A percentile compares a stretch with the other conserved stretches of the same genome.
These are phyloP conservation scores for Cyprinodon variegatus DNA, from an alignment of 2,113 vertebrate species.

Conservation along the genomic window DNA sequence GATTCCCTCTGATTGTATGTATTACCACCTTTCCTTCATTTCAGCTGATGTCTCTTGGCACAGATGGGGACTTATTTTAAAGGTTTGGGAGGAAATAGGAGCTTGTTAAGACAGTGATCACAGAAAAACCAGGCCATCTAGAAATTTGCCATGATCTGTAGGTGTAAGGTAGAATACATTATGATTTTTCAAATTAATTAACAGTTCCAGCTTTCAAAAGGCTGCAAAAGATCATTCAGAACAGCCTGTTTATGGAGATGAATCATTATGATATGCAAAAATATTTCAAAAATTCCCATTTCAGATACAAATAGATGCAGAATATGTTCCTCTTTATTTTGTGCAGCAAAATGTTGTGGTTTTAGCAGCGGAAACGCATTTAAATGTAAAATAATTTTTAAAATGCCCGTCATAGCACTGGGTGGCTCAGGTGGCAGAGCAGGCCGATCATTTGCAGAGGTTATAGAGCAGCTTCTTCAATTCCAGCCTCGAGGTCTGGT, in stretches of 20 bases:
- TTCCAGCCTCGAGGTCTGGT: too few relatives aligned
- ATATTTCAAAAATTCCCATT: neutral
- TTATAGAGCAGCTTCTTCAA: too few relatives aligned
- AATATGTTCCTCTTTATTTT: too few relatives aligned
- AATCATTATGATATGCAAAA: neutral
- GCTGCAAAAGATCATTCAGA: neutral
- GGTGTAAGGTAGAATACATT: neutral
- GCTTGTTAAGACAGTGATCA: neutral
- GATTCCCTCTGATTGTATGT: conserved; percentile 33
- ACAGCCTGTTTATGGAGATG: neutral
- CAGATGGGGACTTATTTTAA: neutral
- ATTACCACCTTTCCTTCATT: conserved; percentile 32
- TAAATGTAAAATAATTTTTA: too few relatives aligned
- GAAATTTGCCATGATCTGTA: neutral
- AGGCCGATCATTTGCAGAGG: too few relatives aligned
- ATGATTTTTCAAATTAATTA: neutral
- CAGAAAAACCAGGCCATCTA: conserved; percentile 2
- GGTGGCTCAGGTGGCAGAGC: too few relatives aligned
- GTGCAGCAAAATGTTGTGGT: too few relatives aligned
- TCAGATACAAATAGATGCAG: too few relatives aligned
- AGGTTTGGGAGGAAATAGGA: neutral
- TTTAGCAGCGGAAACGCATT: too few relatives aligned
- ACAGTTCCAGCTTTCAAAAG: neutral
- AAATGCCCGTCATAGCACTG: too few relatives aligned
- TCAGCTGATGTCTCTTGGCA: conserved; percentile 7